Evolutionary conservation across 2,888 invertebrate species (phyloP).

Genomic region (Machimus atricapillus): DNA sequence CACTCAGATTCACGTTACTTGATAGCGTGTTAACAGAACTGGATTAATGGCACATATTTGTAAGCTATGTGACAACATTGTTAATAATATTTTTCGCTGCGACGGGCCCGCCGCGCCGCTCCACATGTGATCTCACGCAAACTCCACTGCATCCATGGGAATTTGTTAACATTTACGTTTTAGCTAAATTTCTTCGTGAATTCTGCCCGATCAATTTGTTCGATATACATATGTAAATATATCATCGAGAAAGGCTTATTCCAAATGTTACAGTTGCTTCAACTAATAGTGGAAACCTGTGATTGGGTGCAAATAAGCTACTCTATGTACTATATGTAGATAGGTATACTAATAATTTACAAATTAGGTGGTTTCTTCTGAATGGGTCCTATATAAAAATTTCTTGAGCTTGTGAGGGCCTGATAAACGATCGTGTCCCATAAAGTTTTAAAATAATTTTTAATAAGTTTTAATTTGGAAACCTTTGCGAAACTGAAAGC

Average conservation of each 20-base stretch:
- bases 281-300: too few relatives aligned
- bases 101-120: neutral
- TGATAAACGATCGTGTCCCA: too few relatives aligned
- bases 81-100: neutral
- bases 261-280: neutral
- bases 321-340: too few relatives aligned
- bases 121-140: slow-evolving; percentile 24
- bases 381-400: too few relatives aligned
- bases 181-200: neutral
- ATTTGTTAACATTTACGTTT: neutral
- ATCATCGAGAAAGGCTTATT: neutral
- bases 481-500: too few relatives aligned
- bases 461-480: too few relatives aligned
- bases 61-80: slow-evolving; percentile 24
- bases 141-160: neutral
- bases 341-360: too few relatives aligned
- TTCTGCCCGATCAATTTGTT: neutral
- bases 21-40: slow-evolving; percentile 38
- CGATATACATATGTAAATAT: neutral
- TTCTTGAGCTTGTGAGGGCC: too few relatives aligned
- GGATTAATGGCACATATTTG: slow-evolving; percentile 36
- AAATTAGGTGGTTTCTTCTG: too few relatives aligned
- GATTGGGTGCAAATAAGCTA: too few relatives aligned
- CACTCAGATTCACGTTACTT: slow-evolving; percentile 22
- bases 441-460: too few relatives aligned